Evolutionary conservation across 1,140 invertebrate species (phyloP).

Genomic region (Bombus sibiricus): DNA sequence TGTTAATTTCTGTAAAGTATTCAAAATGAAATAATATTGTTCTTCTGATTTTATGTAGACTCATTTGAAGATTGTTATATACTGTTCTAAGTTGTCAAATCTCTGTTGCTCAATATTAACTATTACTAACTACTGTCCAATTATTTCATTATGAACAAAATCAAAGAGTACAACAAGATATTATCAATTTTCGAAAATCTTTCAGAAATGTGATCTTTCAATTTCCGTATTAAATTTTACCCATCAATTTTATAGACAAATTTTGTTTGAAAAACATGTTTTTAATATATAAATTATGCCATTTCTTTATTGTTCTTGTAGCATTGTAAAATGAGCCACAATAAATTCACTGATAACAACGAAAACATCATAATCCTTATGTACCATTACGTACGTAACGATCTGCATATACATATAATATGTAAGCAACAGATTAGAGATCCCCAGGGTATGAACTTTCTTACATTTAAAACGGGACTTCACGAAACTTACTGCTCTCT

Average conservation of each 20-base stretch:
- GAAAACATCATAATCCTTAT: not conserved
- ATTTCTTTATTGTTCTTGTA: not conserved
- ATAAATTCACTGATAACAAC: not conserved
- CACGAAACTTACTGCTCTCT: no score
- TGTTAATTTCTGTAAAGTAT: no score
- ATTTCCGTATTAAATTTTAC: not conserved
- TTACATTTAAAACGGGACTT: not conserved
- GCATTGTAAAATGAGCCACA: not conserved
- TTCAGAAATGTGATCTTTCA: not conserved
- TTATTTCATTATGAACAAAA: not conserved
- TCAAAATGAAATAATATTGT: no score
- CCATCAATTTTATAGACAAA: not conserved
- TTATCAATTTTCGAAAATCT: not conserved
- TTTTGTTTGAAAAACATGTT: not conserved
- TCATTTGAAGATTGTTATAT: not conserved
- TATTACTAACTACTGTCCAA: not conserved
- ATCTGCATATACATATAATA: no score
- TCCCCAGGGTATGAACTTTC: not conserved
- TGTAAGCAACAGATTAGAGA: not conserved
- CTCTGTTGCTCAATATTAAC: not conserved
- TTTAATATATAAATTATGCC: not conserved
- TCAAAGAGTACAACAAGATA: not conserved
- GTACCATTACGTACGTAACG: not conserved
- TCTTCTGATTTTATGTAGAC: no score
- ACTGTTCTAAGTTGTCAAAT: not conserved